Base-by-base conservation (phyloP, 2,888 invertebrate species). In the Cryptus armator region DNA sequence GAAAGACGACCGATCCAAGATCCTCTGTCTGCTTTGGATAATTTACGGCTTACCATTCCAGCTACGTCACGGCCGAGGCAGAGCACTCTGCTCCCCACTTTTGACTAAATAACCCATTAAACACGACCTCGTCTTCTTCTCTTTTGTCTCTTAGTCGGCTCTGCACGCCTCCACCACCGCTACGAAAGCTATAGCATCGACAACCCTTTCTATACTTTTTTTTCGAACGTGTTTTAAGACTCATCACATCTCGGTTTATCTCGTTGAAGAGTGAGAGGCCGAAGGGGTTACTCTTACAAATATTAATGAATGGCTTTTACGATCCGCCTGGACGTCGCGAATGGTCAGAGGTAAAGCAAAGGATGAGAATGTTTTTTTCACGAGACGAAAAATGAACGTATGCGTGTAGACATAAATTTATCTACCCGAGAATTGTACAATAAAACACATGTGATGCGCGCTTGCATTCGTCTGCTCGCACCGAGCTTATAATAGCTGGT, bases 241-340 rank as follows among this genome's bases (percentile, higher is more conserved):
- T 70, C 79, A 46, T 75, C 79, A 48, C 75, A 68, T 83, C 75
- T 72, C 32, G 53, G 62, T 68, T 70, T 79, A 83, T 48, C 37
- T 79, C 68, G 79, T 74, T 68, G 37, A 66, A 79, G 79, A 71
- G 75, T 56, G 46, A 44, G 70, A 51, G 48, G 48, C 44, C 16
- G 24, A 46, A 70, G 53, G 72, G 71, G 44, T 79, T 74, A 70
- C 75, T 80, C 71, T 75, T 75, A 76, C 75, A 74, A 80, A 80
- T 83, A 83, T 80, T 80, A 83, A 83, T 71, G 80, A 64, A 71
- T 66, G 37, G 66, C 71, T 83, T 83, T 83, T 43, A 71, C 56
- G 19, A 16, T 29, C 0, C 46, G 44, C 32, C 43, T 29, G 19
- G 56, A 32, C 24, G 43, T 43, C 62, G 19, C 24, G 74, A 70